Percentiles rank a stretch among this genome's conserved stretches.
Evolutionary conservation across 2,113 vertebrate species (phyloP).

Genomic region (Lepus americanus): DNA sequence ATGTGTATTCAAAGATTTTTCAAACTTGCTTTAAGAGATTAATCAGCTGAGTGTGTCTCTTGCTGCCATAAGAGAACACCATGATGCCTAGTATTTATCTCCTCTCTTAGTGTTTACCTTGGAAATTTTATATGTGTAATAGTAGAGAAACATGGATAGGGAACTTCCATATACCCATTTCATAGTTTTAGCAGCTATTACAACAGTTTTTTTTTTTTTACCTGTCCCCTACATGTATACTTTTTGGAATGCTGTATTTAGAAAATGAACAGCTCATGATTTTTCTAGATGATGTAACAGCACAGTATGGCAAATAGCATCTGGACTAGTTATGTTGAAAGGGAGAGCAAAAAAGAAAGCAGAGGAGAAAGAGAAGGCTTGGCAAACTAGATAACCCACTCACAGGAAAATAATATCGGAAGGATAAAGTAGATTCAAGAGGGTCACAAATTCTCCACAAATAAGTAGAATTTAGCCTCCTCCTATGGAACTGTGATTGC

Average conservation of each 20-base stretch:
- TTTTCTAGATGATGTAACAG: background rate
- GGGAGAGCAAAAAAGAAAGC: background rate
- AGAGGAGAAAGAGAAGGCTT: background rate
- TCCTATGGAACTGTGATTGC: background rate
- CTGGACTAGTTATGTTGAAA: background rate
- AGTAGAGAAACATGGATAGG: background rate
- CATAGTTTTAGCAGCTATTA: background rate
- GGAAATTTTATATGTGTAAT: background rate
- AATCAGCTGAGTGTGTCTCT: background rate
- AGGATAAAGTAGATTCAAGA: background rate
- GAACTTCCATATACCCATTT: background rate
- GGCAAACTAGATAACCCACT: background rate
- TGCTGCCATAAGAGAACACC: background rate
- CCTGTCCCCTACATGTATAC: background rate
- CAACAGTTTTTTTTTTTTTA: background rate
- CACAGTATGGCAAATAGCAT: fast-evolving
- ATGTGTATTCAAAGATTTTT: background rate
- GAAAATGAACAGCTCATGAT: background rate
- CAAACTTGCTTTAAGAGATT: conserved; percentile 8
- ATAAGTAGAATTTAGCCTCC: background rate
- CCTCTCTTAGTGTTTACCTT: background rate
- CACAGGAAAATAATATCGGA: background rate
- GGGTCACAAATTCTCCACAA: background rate
- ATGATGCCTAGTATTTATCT: background rate
- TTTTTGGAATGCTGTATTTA: background rate